Evolutionary conservation across 1,140 invertebrate species (phyloP).

Genomic region (Stenopsyche tienmushanensis): DNA sequence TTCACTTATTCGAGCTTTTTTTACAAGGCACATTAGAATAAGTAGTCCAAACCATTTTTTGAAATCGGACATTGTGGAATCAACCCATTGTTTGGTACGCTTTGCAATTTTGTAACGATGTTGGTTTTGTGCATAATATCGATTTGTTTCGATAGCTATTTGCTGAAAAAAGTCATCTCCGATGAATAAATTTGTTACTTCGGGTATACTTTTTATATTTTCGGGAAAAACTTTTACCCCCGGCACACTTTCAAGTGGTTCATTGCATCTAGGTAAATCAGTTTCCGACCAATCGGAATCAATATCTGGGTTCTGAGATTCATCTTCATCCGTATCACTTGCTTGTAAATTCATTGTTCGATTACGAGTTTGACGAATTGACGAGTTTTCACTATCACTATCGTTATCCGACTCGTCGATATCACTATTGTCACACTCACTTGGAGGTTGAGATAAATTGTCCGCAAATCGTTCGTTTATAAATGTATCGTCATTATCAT

Average conservation of each 20-base stretch:
- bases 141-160: conserved; percentile 39
- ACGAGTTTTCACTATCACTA: not conserved
- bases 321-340: not conserved
- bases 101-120: conserved; percentile 29
- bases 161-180: conserved; percentile 34
- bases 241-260: not conserved
- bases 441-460: not conserved
- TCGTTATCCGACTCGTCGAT: not conserved
- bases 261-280: not conserved
- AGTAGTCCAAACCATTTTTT: conserved; percentile 42
- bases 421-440: not conserved
- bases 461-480: not conserved
- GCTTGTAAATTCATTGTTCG: not conserved
- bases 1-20: conserved; percentile 39
- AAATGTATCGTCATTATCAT: not conserved
- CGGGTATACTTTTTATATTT: not conserved
- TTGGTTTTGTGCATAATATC: conserved; percentile 36
- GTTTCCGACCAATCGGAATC: not conserved
- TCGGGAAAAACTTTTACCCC: not conserved
- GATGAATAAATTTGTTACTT: conserved; percentile 36
- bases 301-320: not conserved
- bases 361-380: too few species aligned
- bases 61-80: conserved; percentile 38
- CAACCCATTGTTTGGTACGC: conserved; percentile 31
- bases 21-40: conserved; percentile 40